A percentile compares a stretch with the other conserved stretches of the same genome.
Conservation (phyloP, 2,113 vertebrate genomes). For the Eclectus roratus region DNA sequence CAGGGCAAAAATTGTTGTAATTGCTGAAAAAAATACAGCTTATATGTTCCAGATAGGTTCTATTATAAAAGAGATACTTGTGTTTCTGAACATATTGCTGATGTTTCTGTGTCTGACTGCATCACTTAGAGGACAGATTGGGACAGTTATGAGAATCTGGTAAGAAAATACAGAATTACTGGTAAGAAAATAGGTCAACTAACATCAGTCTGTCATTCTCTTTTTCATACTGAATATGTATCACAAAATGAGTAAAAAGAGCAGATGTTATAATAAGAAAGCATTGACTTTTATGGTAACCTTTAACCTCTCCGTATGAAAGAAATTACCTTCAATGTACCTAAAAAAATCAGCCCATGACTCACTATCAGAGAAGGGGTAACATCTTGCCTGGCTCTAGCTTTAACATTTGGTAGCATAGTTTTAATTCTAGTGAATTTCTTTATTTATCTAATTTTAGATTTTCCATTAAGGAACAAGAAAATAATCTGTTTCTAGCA, state of each 20-base stretch:
- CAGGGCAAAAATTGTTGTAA: neutral
- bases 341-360: neutral
- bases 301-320: neutral
- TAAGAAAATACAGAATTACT: neutral
- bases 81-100: neutral
- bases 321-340: neutral
- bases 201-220: neutral
- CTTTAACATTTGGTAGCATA: neutral
- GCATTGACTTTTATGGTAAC: neutral
- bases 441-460: neutral
- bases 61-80: neutral
- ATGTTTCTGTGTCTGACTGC: neutral
- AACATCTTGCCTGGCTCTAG: neutral
- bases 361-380: neutral
- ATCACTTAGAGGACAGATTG: neutral
- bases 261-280: neutral
- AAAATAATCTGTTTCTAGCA: neutral
- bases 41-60: neutral
- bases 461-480: neutral
- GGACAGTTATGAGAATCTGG: neutral
- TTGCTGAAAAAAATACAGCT: neutral
- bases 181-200: too few relatives aligned
- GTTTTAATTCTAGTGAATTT: neutral
- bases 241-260: neutral
- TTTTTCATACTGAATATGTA: neutral